Base-by-base conservation (phyloP, 2,888 invertebrate genomes). In the Glyphotaelius pellucidus region DNA sequence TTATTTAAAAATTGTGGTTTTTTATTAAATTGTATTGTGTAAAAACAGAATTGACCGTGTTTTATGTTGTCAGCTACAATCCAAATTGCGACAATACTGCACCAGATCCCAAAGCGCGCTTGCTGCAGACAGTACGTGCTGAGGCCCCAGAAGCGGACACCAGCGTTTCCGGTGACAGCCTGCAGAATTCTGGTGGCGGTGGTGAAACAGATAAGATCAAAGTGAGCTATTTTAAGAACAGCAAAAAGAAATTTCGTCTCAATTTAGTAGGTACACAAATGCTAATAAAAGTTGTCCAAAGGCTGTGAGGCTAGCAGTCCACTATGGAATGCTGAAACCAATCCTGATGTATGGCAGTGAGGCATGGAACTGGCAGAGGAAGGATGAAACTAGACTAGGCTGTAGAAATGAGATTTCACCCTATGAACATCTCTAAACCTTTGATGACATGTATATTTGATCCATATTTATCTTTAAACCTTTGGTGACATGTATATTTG, bases 61-160 rank as follows among this genome's bases (percentile, higher is more conserved):
- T 67, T 25, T 67, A 67, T 67, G 19, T 67, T 67, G 9, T 67
- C 90, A 93, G 92, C 3, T 92, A 93, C 81, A 67, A 92, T 31
- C 88, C 92, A 31, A 89, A 90, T 87, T 42, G 89, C 25, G 92
- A 93, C 79, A 89, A 91, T 25, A 42, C 79, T 7, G 89, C 87
- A 0, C 15, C 52, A 79, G 92, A 93, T n/a, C 79, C 85, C 25
- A 83, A 81, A n/a, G 84, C 90, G 0, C 86, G 52, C 14, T 35
- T 92, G 30, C 80, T 91, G 30, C 92, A 92, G 79, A 90, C 84
- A 0, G 32, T 90, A 32, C 32, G 79, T 30, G 32, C 87, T n/a
- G 80, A 30, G 15, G 87, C 25, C n/a, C 32, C 91, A 2, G 67
- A n/a, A 3, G 31, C 35, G 0, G 25, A 31, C 12, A 15, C 67